Conservation (phyloP, 2,888 invertebrate genomes). For the Toxonevra muliebris region DNA sequence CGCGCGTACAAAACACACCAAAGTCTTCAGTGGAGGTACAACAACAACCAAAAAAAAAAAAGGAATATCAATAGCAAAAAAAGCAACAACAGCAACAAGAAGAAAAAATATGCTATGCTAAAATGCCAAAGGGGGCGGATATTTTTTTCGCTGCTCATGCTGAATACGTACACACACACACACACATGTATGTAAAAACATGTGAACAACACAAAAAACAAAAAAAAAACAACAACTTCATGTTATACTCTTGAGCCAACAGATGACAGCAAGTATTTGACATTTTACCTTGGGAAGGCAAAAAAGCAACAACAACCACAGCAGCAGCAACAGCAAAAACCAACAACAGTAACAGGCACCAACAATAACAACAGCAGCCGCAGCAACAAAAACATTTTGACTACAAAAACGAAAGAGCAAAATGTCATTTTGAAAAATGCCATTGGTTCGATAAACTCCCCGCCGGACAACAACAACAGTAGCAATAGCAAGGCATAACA, state of each 20-base stretch:
- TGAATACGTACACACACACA: slow-evolving; percentile 36
- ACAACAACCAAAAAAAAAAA: slow-evolving; percentile 4
- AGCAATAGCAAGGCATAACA: slow-evolving; percentile 31
- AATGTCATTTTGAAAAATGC: slow-evolving; percentile 64
- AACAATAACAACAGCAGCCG: slow-evolving; percentile 17
- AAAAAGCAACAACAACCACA: slow-evolving; percentile 27
- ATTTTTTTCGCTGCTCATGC: slow-evolving; percentile 38
- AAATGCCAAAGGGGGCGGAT: slow-evolving; percentile 50
- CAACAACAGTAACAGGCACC: slow-evolving; percentile 20
- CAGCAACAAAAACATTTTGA: slow-evolving; percentile 18
- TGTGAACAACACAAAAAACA: slow-evolving; percentile 35
- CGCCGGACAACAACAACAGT: slow-evolving; percentile 29
- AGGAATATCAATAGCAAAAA: slow-evolving; percentile 6
- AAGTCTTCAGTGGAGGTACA: background rate
- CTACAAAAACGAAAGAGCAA: slow-evolving; percentile 50
- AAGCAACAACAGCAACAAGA: slow-evolving; percentile 1
- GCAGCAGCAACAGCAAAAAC: slow-evolving; percentile 24
- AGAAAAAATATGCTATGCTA: slow-evolving; percentile 17
- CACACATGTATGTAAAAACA: slow-evolving; percentile 41
- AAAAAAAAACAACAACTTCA: slow-evolving; percentile 35
- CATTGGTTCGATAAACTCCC: slow-evolving; percentile 56
- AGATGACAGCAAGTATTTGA: slow-evolving; percentile 61
- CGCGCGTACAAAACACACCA: background rate
- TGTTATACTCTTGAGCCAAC: slow-evolving; percentile 48
- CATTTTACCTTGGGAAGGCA: slow-evolving; percentile 59